Conservation (phyloP, 2,888 invertebrate species). For the Brenthis ino region DNA sequence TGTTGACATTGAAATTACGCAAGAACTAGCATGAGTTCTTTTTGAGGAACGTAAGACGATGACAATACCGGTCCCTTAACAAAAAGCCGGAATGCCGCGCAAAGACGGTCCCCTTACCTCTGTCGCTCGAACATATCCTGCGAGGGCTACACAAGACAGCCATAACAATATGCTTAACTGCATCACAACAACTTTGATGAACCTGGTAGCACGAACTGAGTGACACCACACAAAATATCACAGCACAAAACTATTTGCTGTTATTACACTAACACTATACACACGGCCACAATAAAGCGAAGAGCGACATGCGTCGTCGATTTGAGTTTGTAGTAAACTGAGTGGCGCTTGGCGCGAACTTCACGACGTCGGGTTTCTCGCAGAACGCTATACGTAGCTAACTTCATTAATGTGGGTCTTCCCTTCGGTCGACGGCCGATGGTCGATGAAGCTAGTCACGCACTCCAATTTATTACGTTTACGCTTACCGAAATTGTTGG, state of each 20-base stretch:
- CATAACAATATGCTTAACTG: constrained; percentile 89
- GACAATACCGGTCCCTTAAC: constrained; percentile 53
- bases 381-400: constrained; percentile 53
- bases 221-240: constrained; percentile 71
- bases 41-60: constrained; percentile 42
- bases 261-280: constrained; percentile 75
- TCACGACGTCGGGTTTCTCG: constrained; percentile 64
- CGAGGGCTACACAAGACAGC: constrained; percentile 87
- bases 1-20: constrained; percentile 81
- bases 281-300: constrained; percentile 68
- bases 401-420: constrained; percentile 63
- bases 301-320: constrained; percentile 68
- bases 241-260: constrained; percentile 75
- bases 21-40: constrained; percentile 56
- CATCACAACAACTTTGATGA: constrained; percentile 84
- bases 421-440: constrained; percentile 63
- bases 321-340: constrained; percentile 74
- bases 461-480: constrained; percentile 68
- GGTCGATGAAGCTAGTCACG: constrained; percentile 75
- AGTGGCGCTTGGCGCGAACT: constrained; percentile 69
- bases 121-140: constrained; percentile 88
- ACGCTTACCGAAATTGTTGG: constrained; percentile 42
- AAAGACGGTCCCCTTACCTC: constrained; percentile 85
- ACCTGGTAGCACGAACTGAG: constrained; percentile 67
- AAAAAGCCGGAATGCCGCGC: constrained; percentile 77